Evolutionary conservation across 1,140 invertebrate genomes (phyloP), one percentile per base, ranked within the genome.

Genomic region (Teleopsis dalmanni): DNA sequence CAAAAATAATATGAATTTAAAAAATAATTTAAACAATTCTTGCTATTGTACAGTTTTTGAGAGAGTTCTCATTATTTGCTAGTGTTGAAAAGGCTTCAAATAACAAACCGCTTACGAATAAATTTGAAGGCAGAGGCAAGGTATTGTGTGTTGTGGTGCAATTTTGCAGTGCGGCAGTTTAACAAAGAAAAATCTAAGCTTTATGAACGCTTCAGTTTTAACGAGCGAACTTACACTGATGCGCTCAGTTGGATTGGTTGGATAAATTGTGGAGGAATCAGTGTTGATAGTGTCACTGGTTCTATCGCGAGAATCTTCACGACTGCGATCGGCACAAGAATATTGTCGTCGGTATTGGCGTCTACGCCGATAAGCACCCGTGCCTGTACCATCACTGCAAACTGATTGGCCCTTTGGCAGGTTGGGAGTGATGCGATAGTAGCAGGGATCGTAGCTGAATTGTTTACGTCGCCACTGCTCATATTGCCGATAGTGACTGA

Each of bases 371-470:
- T 58, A 57, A 35, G 65, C 62, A 40, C 41, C 26, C 26, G 27
- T 21, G 22, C 40, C 40, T 16, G 16, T 22, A 42, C 40, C 13
- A 62, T 65, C 59, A 57, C 48, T 46, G 52, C 53, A 62, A 55
- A 57, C 59, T 59, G 58, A 48, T 55, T 60, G 52, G 57, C 61
- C 48, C 58, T 60, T 52, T 49, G 56, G 58, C 27, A 62, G 14
- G n/a, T n/a, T n/a, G 56, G 65, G 65, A 57, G 55, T 55, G 57
- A 60, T 57, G 48, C 65, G 65, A 58, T 65, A 69, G 52, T 69
- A 66, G 42, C 66, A 65, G 43, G 66, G 66, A 54, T 69, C 65
- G 43, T 69, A 69, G 55, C 65, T 69, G 34, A 69, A 69, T 45
- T 69, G 65, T 29, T 61, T 57, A 46, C 66, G 56, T 21, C 65